Evolutionary conservation across 2,888 invertebrate species (phyloP).

Genomic region (Patella caerulea): DNA sequence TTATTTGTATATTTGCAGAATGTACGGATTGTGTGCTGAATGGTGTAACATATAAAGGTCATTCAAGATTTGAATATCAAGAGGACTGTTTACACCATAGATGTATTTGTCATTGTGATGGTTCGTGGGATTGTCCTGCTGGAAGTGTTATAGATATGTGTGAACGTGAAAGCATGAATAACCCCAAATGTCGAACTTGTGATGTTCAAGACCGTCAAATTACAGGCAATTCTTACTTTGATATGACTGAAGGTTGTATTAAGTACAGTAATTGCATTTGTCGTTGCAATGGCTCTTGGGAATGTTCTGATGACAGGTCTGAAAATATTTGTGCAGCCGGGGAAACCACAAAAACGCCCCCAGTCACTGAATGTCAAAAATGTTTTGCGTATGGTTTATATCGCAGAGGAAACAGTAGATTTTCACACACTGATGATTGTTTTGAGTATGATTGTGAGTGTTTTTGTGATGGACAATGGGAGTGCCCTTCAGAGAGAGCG

Average conservation of each 20-base stretch:
- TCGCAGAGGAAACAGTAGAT: conserved; percentile 45
- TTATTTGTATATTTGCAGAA: conserved; percentile 24
- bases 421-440: conserved; percentile 51
- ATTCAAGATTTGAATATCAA: conserved; percentile 38
- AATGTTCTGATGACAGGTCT: conserved; percentile 51
- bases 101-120: conserved; percentile 53
- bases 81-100: conserved; percentile 31
- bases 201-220: conserved; percentile 41
- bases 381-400: conserved; percentile 48
- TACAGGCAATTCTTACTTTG: conserved; percentile 52
- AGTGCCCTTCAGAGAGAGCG: conserved; percentile 46
- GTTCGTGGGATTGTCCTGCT: conserved; percentile 52
- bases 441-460: conserved; percentile 58
- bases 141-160: conserved; percentile 33
- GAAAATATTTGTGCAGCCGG: conserved; percentile 39
- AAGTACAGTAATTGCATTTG: conserved; percentile 55
- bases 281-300: conserved; percentile 60
- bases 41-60: conserved; percentile 34
- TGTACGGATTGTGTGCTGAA: conserved; percentile 36
- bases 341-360: conserved; percentile 24
- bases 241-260: conserved; percentile 51
- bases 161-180: conserved; percentile 31
- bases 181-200: conserved; percentile 44
- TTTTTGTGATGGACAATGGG: conserved; percentile 53
- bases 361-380: conserved; percentile 40